Percentiles rank a stretch among this genome's conserved stretches.
Evolutionary conservation across 1,140 invertebrate species (phyloP).

Genomic region (Goniozus legneri): DNA sequence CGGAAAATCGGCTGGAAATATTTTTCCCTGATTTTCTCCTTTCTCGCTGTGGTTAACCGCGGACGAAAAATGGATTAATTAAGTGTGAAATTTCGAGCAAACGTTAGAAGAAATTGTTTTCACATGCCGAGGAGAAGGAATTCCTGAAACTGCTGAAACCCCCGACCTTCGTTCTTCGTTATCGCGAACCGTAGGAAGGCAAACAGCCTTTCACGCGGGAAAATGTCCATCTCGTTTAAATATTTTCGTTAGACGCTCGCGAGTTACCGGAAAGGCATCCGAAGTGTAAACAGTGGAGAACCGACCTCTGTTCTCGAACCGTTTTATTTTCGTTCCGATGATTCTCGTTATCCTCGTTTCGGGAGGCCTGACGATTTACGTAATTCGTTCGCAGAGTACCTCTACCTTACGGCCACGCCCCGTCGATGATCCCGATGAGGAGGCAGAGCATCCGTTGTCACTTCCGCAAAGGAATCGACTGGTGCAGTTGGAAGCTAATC

Average conservation of each 20-base stretch:
- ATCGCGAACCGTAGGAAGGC: slow-evolving; percentile 26
- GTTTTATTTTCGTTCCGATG: too few relatives aligned
- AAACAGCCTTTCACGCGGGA: slow-evolving; percentile 22
- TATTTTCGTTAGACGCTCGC: slow-evolving; percentile 35
- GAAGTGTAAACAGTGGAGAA: slow-evolving; percentile 17
- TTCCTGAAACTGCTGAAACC: background rate
- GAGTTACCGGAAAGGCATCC: slow-evolving; percentile 13
- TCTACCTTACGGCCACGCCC: slow-evolving; percentile 49
- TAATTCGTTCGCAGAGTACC: slow-evolving; percentile 39
- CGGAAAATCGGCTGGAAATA: background rate
- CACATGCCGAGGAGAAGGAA: too few relatives aligned
- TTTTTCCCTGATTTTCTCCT: too few relatives aligned
- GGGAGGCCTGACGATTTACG: background rate
- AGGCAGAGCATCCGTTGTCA: slow-evolving; percentile 66
- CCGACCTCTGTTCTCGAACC: too few relatives aligned
- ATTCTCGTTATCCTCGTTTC: too few relatives aligned
- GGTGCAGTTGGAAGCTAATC: slow-evolving; percentile 88
- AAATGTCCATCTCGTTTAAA: slow-evolving; percentile 36
- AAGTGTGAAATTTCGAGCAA: slow-evolving; percentile 9
- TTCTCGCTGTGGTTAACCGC: too few relatives aligned
- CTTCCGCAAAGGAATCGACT: slow-evolving; percentile 82
- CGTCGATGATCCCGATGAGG: slow-evolving; percentile 52
- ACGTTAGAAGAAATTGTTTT: too few relatives aligned
- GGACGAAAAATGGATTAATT: background rate
- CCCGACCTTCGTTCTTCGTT: slow-evolving; percentile 27